Evolutionary conservation across 1,140 invertebrate genomes (phyloP).

Genomic region (Littorina saxatilis): DNA sequence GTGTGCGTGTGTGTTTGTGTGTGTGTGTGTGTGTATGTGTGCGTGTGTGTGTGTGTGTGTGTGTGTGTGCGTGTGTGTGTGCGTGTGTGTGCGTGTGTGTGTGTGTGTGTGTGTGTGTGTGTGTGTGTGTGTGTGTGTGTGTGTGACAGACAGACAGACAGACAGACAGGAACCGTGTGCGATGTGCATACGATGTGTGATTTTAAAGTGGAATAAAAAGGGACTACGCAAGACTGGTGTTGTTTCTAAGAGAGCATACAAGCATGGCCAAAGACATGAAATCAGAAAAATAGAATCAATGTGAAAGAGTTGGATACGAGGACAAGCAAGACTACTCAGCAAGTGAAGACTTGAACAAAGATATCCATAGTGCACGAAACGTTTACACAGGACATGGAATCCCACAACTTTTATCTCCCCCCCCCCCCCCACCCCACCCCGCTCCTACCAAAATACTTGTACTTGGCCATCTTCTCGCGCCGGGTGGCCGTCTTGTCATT

Average conservation of each 20-base stretch:
- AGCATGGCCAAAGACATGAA: no score
- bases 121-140: not conserved
- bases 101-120: not conserved
- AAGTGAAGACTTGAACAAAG: no score
- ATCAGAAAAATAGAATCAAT: no score
- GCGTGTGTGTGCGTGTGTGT: not conserved
- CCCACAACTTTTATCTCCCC: no score
- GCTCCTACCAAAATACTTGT: not conserved
- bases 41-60: constrained; percentile 26
- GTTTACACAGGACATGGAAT: no score
- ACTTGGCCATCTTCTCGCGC: constrained; percentile 9
- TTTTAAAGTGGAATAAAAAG: no score
- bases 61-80: not conserved
- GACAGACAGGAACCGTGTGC: not conserved
- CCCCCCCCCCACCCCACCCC: not conserved
- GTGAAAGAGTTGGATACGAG: no score
- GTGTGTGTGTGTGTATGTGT: constrained; percentile 31
- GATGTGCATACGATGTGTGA: no score
- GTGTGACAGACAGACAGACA: not conserved
- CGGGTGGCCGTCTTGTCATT: constrained; percentile 11
- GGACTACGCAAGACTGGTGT: no score
- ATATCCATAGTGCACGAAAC: no score
- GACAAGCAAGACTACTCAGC: no score
- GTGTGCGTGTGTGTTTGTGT: constrained; percentile 20
- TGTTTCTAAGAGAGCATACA: no score